A percentile compares a stretch with the other conserved stretches of the same genome.
Conservation (phyloP, 2,113 vertebrate genomes). For the Heptranchias perlo region DNA sequence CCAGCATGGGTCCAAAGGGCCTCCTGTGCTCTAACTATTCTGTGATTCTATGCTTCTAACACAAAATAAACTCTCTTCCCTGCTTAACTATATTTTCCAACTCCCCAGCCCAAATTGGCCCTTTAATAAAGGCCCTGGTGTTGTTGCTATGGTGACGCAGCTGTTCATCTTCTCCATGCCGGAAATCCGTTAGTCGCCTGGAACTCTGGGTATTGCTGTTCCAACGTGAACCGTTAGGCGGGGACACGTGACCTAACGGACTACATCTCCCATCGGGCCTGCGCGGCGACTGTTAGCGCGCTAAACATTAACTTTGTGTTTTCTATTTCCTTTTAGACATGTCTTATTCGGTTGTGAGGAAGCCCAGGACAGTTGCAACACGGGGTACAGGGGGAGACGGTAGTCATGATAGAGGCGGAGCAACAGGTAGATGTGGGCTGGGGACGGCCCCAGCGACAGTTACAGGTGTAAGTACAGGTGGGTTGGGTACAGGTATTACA, state of each 20-base stretch:
- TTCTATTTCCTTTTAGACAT: neutral
- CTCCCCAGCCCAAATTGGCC: too few relatives aligned
- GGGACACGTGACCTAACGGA: neutral
- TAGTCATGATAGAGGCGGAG: neutral
- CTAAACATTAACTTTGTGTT: neutral
- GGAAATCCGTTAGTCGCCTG: neutral
- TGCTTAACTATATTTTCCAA: too few relatives aligned
- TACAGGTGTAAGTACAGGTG: too few relatives aligned
- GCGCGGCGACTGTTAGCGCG: neutral
- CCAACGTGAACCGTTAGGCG: neutral
- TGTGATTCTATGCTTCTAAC: too few relatives aligned
- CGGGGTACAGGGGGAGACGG: neutral
- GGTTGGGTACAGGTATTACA: too few relatives aligned
- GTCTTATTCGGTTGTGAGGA: neutral
- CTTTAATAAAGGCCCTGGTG: neutral
- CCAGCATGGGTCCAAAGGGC: too few relatives aligned
- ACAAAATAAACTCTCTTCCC: too few relatives aligned
- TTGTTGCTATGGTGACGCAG: neutral
- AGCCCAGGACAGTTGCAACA: neutral
- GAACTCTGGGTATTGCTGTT: neutral
- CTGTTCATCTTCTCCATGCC: neutral
- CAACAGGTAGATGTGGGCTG: neutral
- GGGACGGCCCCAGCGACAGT: neutral
- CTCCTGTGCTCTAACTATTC: too few relatives aligned
- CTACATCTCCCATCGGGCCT: neutral